Evolutionary conservation across 2,888 invertebrate genomes (phyloP), one percentile per base, ranked within the genome.

Genomic region (Oligia strigilis): DNA sequence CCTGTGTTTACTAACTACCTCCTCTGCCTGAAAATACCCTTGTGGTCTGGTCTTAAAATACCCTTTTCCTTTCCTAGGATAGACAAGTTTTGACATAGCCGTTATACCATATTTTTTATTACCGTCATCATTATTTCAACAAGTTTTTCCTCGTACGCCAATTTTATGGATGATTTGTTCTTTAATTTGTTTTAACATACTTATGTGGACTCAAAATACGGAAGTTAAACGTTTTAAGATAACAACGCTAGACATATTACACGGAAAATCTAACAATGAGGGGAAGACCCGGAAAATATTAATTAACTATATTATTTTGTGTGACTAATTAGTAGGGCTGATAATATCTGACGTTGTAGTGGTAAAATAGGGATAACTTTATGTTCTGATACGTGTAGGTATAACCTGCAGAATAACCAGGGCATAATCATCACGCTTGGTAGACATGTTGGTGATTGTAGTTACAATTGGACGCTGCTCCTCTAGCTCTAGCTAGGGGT

Each of bases 201-300:
- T 43, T 13, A 36, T 82, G 82, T 70, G 69, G 67, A n/a, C 11
- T 40, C 36, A 23, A 1, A 14, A 70, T 62, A 46, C 14, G 73
- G 74, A 81, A 77, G 71, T 81, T 43, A 29, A 60, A 65, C 40
- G 43, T 13, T 60, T 60, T 83, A 64, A 75, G 40, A 83, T 65
- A 75, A 80, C 52, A 72, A 55, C 80, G 46, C 43, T 49, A n/a
- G n/a, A 66, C 52, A 75, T 70, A 78, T 52, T 58, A 75, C 49
- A 76, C 55, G 80, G 76, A 83, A 83, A 84, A 75, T 72, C 67
- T 79, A 76, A 85, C 66, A 80, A 66, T 52, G 3, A 19, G 82
- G 85, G 83, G 77, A 82, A 80, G 23, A 55, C 67, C 85, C 82
- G 75, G 65, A 69, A 49, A 69, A 62, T 60, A 62, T 70, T 70